Conservation (phyloP, 2,888 invertebrate genomes). For the Chrysotoxum bicinctum region DNA sequence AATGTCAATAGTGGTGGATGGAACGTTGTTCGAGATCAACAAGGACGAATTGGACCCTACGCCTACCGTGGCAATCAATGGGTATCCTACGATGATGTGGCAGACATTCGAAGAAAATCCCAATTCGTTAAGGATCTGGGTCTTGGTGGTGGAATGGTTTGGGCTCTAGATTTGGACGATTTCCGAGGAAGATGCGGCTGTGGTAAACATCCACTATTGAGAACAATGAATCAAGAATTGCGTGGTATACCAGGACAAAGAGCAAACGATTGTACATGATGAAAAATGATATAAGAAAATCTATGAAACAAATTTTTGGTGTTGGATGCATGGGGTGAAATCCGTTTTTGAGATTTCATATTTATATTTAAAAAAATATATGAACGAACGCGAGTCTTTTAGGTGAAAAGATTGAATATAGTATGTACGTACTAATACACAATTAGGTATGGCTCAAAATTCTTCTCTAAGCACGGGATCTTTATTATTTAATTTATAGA, state of each 20-base stretch:
- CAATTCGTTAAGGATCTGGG: conserved; percentile 84
- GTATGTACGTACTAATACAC: neutral
- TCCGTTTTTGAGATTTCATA: conserved; percentile 77
- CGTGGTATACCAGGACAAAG: conserved; percentile 81
- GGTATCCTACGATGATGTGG: conserved; percentile 89
- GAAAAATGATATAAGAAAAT: neutral
- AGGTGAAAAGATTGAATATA: neutral
- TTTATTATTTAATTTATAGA: conserved; percentile 16
- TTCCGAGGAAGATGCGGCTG: conserved; percentile 87
- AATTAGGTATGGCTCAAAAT: neutral
- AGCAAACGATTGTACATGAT: conserved; percentile 82
- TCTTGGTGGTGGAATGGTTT: conserved; percentile 89
- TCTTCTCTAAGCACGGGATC: neutral
- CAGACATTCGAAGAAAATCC: conserved; percentile 85
- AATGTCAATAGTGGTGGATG: conserved; percentile 84
- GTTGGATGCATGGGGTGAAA: conserved; percentile 67
- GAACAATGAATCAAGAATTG: conserved; percentile 85
- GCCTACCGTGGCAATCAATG: conserved; percentile 88
- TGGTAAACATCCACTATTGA: conserved; percentile 86
- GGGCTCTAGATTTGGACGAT: conserved; percentile 91
- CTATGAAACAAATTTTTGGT: conserved; percentile 33
- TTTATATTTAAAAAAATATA: conserved; percentile 2
- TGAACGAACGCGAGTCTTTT: neutral
- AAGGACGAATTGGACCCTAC: conserved; percentile 88
- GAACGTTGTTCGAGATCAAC: conserved; percentile 84